These are phyloP conservation scores for Tupaia chinensis DNA, from an alignment of 2,113 vertebrate species.

Conservation along the genomic window DNA sequence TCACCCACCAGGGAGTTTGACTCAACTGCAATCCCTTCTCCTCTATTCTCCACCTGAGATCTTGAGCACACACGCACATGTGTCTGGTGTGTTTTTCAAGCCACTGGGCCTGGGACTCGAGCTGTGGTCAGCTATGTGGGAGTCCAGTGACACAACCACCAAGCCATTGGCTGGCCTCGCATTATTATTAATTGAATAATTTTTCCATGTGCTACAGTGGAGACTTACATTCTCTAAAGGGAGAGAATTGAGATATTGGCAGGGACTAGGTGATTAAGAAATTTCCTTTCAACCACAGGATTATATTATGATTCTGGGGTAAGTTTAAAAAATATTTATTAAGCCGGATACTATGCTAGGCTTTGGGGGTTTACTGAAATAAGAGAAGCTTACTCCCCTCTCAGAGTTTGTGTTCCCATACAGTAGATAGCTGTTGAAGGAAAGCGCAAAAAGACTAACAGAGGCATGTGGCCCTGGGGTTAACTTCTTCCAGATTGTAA, in stretches of 20 bases:
- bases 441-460: neutral
- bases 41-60: too few relatives aligned
- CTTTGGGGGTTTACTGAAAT: neutral
- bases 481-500: neutral
- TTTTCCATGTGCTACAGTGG: neutral
- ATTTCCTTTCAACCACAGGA: neutral
- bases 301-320: constrained; percentile 2
- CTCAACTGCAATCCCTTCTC: too few relatives aligned
- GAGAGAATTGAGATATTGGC: neutral
- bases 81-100: too few relatives aligned
- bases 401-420: neutral
- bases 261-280: neutral
- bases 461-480: neutral
- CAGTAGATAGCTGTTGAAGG: neutral
- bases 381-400: neutral
- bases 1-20: too few relatives aligned
- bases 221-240: neutral
- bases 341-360: neutral
- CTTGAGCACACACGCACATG: too few relatives aligned
- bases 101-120: too few relatives aligned
- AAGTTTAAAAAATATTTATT: neutral
- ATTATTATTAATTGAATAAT: constrained; percentile 10
- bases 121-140: too few relatives aligned
- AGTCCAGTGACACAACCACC: too few relatives aligned
- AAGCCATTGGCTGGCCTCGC: too few relatives aligned